Percentiles rank a stretch among this genome's conserved stretches.
These are phyloP conservation scores for Thumatha senex DNA, from an alignment of 2,888 invertebrate species.

Conservation along the genomic window DNA sequence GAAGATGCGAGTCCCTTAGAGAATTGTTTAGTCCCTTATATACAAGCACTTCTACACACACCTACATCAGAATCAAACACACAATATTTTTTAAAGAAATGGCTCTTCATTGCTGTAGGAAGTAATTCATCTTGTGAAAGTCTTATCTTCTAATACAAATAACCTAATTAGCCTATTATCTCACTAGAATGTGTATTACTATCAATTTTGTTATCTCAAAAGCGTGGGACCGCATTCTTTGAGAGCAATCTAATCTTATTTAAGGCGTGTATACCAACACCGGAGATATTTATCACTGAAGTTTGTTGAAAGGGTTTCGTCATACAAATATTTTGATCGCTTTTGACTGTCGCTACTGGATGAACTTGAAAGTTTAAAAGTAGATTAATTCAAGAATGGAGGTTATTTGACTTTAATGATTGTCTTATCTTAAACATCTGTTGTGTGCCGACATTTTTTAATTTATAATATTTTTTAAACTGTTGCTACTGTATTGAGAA, in stretches of 20 bases:
- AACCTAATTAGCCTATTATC: constrained; percentile 44
- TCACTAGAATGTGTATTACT: constrained; percentile 25
- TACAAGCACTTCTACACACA: too few species aligned
- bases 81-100: constrained; percentile 5
- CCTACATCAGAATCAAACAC: too few species aligned
- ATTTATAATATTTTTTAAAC: background rate
- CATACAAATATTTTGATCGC: constrained; percentile 35
- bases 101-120: constrained; percentile 6
- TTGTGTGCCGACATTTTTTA: constrained; percentile 8
- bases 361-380: constrained; percentile 7
- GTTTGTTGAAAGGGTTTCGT: constrained; percentile 16
- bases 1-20: too few species aligned
- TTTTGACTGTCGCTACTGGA: constrained; percentile 27
- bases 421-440: constrained; percentile 17
- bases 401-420: constrained; percentile 17
- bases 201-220: constrained; percentile 38
- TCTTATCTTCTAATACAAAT: constrained; percentile 38
- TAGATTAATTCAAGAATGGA: constrained; percentile 16
- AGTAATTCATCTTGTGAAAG: constrained; percentile 27
- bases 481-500: background rate
- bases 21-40: too few species aligned
- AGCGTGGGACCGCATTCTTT: constrained; percentile 40
- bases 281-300: constrained; percentile 31
- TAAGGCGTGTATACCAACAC: constrained; percentile 36
- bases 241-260: constrained; percentile 34